Percentiles rank a stretch among this genome's conserved stretches.
phyloP scores from a whole-genome alignment of 1,140 invertebrate genomes.

The Chymomyza costata region DNA sequence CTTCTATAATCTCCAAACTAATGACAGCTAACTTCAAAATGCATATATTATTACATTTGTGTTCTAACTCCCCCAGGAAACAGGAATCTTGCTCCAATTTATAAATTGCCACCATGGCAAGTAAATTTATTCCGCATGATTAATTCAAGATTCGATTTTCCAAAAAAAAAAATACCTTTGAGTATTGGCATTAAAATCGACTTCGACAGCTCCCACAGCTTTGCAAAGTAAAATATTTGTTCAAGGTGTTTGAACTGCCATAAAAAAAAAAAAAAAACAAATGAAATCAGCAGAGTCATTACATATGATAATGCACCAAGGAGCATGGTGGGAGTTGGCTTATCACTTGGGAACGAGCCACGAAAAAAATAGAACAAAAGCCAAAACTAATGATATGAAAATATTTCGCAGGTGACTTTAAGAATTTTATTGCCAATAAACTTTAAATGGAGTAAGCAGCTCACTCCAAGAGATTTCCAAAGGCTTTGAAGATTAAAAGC shows the following conservation, averaged over 20 bases:
- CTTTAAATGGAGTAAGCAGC: too few relatives aligned
- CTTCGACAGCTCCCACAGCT: not conserved
- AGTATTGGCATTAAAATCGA: not conserved
- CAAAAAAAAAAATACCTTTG: constrained; percentile 11
- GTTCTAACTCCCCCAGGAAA: too few relatives aligned
- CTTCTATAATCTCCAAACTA: too few relatives aligned
- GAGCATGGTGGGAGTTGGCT: too few relatives aligned
- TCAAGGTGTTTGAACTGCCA: constrained; percentile 42
- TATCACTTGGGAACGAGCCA: constrained; percentile 1
- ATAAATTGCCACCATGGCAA: too few relatives aligned
- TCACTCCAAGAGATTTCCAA: too few relatives aligned
- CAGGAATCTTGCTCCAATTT: too few relatives aligned
- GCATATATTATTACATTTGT: too few relatives aligned
- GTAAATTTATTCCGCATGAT: constrained; percentile 61
- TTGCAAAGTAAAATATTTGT: constrained; percentile 50
- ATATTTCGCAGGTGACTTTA: constrained; percentile 30
- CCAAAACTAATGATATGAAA: constrained; percentile 36
- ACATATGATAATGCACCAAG: constrained; percentile 56
- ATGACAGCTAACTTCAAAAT: too few relatives aligned
- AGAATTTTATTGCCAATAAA: too few relatives aligned
- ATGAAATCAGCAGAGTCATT: constrained; percentile 43
- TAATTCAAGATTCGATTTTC: constrained; percentile 57
- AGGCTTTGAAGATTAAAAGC: too few relatives aligned
- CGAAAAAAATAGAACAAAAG: not conserved
- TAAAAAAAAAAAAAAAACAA: constrained; percentile 1